Evolutionary conservation across 2,888 invertebrate species (phyloP).

Genomic region (Ditula angustiorana): DNA sequence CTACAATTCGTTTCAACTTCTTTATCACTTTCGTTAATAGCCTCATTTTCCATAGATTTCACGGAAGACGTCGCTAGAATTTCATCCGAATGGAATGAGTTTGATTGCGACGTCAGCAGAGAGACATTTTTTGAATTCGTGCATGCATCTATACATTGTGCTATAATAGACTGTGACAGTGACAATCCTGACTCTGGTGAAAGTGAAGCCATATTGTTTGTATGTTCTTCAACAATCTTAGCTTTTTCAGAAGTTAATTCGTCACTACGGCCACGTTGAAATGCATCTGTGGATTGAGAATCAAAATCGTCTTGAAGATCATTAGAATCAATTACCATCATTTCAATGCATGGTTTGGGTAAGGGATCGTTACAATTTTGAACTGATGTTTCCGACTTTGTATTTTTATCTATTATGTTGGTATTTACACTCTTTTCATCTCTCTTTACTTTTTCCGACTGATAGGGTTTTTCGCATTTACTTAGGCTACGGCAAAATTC

Average conservation of each 20-base stretch:
- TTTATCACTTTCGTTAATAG: neutral
- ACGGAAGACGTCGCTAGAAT: neutral
- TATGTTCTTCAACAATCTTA: neutral
- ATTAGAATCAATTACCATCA: neutral
- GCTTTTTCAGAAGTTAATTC: neutral
- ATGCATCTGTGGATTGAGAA: neutral
- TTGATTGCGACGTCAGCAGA: neutral
- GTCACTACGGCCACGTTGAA: neutral
- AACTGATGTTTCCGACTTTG: neutral
- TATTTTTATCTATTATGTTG: neutral
- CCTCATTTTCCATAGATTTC: neutral
- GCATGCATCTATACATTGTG: neutral
- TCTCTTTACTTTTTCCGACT: neutral
- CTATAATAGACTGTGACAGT: neutral
- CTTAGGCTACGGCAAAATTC: neutral
- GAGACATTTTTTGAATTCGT: neutral
- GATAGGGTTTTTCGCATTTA: neutral
- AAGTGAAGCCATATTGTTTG: too few species aligned
- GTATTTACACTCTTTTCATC: neutral
- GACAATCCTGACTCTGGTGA: neutral
- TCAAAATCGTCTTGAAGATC: neutral
- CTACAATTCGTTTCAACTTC: neutral
- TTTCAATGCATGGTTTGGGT: neutral
- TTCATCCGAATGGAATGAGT: neutral
- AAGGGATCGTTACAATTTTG: neutral